These are phyloP conservation scores for Eurystomus gularis DNA, from an alignment of 2,113 vertebrate species.

Conservation along the genomic window DNA sequence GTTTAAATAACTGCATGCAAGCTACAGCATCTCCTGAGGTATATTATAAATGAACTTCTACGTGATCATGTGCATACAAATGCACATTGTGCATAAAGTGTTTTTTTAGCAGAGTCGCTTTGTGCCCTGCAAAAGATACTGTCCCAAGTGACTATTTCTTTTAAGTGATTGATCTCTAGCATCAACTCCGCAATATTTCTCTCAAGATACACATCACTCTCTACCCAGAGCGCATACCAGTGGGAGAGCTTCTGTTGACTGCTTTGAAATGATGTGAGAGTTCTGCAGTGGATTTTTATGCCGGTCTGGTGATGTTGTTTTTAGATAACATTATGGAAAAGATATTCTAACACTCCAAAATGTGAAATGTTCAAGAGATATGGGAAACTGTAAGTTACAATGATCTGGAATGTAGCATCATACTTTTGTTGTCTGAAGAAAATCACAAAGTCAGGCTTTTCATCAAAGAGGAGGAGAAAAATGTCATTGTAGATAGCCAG, in stretches of 20 bases:
- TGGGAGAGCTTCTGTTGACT: neutral
- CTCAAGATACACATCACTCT: neutral
- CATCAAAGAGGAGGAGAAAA: neutral
- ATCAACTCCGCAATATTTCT: slow-evolving; percentile 9
- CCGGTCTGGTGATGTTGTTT: neutral
- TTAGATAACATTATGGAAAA: neutral
- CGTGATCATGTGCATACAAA: neutral
- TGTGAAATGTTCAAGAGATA: neutral
- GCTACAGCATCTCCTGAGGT: slow-evolving; percentile 11
- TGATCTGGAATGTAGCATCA: neutral
- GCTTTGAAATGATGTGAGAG: neutral
- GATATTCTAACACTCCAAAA: neutral
- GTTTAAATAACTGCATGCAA: slow-evolving; percentile 43
- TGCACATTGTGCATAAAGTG: neutral
- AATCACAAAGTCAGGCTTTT: neutral
- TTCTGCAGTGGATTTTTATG: neutral
- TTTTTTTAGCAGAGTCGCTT: neutral
- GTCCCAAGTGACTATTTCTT: slow-evolving; percentile 5
- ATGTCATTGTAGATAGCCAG: neutral
- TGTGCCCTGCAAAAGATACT: slow-evolving; percentile 8
- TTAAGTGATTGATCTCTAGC: slow-evolving; percentile 42
- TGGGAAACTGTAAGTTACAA: neutral
- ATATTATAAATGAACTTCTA: neutral
- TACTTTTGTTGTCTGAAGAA: neutral
- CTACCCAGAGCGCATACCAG: neutral